Base-by-base conservation (phyloP, 1,140 invertebrate species). In the Pogonognathellus flavescens region DNA sequence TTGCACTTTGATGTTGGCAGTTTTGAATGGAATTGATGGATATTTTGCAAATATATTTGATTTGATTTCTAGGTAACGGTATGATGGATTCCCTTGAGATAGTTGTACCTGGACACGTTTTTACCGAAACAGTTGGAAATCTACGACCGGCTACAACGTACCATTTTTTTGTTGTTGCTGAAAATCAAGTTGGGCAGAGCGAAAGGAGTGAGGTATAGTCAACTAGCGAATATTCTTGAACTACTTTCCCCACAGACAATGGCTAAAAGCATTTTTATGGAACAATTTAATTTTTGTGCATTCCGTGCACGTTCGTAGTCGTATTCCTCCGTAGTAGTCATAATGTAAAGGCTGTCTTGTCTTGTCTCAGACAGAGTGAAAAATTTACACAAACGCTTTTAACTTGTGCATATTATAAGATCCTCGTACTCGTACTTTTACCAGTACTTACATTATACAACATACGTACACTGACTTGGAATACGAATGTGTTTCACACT, bases 121-220 rank as follows among this genome's bases (percentile, higher is more conserved):
- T 85, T 20, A 82, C 94, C 84, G 94, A 95, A 8, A 94, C 93
- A 80, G 93, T 93, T 9, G 86, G 88, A 0, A 90, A 90, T 20
- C 89, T 93, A 6, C 89, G 91, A 20, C 93, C 93, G 0, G 91
- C 92, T 0, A 92, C 91, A 22, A 88, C 88, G 14, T 94, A 93
- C 89, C 89, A 91, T 50, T 89, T 93, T 9, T 88, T 92, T 55
- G 89, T 93, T 0, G 85, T 91, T 85, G 93, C 93, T 10, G 90
- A 91, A 85, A 93, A 93, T 89, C 88, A 91, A 16, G 88, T 93
- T 7, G 92, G 92, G 11, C 86, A 90, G 49, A 92, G 93, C 52
- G 89, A 91, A 80, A 90, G 92, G 0, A 92, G 92, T 85, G 90
- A 91, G 3, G 89, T 90, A 84, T 90, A 84, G 41, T 41, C 31